Evolutionary conservation across 2,888 invertebrate species (phyloP).

Genomic region (Branchipolynoe longqiensis): DNA sequence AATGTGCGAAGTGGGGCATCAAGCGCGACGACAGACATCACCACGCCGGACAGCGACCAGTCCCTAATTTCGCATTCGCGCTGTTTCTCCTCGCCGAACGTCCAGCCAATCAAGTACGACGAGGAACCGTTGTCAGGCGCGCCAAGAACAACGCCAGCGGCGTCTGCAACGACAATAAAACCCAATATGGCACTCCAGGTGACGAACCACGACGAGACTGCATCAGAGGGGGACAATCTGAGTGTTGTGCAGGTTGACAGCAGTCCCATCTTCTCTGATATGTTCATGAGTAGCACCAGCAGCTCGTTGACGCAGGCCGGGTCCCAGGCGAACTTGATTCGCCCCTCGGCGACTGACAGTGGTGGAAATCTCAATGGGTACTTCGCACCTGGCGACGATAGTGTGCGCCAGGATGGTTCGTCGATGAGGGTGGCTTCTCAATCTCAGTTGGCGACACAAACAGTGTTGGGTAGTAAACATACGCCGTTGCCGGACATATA

Average conservation of each 20-base stretch:
- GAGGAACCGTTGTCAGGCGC: constrained; percentile 9
- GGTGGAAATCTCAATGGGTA: neutral
- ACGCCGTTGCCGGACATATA: neutral
- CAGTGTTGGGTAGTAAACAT: neutral
- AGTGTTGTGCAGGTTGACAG: constrained; percentile 6
- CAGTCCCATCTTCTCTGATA: neutral
- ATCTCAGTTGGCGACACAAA: too few species aligned
- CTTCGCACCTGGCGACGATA: neutral
- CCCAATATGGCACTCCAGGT: constrained; percentile 20
- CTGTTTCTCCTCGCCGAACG: neutral
- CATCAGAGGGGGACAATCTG: neutral
- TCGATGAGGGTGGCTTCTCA: too few species aligned
- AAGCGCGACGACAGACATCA: neutral
- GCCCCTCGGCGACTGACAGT: neutral
- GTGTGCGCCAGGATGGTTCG: too few species aligned
- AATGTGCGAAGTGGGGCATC: neutral
- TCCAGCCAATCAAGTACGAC: constrained; percentile 1
- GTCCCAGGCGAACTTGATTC: constrained; percentile 21
- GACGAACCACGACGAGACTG: neutral
- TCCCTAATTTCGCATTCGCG: neutral
- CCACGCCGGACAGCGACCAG: neutral
- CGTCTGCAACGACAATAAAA: too few species aligned
- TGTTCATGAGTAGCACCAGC: neutral
- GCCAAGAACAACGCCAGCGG: neutral
- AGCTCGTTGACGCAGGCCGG: neutral